phyloP scores from a whole-genome alignment of 2,113 vertebrate species.

The Pan troglodytes region DNA sequence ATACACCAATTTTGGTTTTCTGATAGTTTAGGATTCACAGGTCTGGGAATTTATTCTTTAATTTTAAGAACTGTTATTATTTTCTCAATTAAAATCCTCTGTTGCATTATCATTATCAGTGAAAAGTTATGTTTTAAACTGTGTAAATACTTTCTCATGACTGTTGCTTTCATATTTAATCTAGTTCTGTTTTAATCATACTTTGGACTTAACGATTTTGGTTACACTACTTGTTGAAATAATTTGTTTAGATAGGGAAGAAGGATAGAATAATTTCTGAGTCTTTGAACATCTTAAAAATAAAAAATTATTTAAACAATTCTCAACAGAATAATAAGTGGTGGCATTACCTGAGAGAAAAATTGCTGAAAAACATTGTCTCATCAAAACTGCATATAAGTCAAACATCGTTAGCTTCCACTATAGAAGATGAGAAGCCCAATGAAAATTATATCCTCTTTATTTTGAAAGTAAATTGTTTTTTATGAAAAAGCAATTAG shows the following conservation, averaged over 20 bases:
- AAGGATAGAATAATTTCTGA: not conserved
- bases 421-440: not conserved
- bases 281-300: not conserved
- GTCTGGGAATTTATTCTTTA: not conserved
- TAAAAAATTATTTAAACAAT: not conserved
- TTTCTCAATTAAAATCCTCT: not conserved
- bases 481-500: not conserved
- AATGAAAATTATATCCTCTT: not conserved
- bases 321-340: not conserved
- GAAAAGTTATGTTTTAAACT: not conserved
- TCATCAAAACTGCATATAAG: not conserved
- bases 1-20: rapidly evolving
- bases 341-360: not conserved
- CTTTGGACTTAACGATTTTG: not conserved
- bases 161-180: not conserved
- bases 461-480: not conserved
- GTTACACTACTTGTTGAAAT: not conserved
- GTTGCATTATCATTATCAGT: not conserved
- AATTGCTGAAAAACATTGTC: not conserved
- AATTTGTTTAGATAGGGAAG: not conserved
- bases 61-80: not conserved
- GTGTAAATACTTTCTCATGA: not conserved
- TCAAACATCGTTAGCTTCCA: not conserved
- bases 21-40: not conserved
- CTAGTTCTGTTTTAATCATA: not conserved